These are phyloP conservation scores for Galerucella calmariensis DNA, from an alignment of 2,888 invertebrate genomes.

Conservation along the genomic window DNA sequence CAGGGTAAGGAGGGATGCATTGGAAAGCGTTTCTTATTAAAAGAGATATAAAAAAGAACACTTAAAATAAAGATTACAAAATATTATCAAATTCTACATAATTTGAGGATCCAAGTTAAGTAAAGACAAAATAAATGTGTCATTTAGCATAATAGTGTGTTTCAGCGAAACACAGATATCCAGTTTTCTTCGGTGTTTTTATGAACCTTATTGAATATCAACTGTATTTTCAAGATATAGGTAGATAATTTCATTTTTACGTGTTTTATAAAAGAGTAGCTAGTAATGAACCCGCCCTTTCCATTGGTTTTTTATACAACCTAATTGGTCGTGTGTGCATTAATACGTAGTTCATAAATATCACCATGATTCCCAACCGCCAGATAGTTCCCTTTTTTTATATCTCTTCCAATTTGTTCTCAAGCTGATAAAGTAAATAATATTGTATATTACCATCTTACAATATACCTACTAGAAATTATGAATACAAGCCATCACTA, in stretches of 20 bases:
- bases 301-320: neutral
- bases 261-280: neutral
- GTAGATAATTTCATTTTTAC: neutral
- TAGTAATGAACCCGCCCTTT: neutral
- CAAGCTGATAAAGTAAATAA: neutral
- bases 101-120: too few species aligned
- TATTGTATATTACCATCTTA: constrained; percentile 21
- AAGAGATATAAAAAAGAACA: neutral
- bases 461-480: constrained; percentile 24
- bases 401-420: neutral
- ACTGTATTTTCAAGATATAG: too few species aligned
- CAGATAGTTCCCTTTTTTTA: neutral
- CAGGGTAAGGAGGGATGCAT: constrained; percentile 74
- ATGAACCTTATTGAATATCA: too few species aligned
- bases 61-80: too few species aligned
- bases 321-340: too few species aligned
- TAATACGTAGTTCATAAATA: too few species aligned
- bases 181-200: too few species aligned
- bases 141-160: too few species aligned
- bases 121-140: too few species aligned
- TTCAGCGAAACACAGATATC: too few species aligned
- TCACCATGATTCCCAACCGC: too few species aligned
- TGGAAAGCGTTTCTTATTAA: neutral
- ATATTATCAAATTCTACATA: too few species aligned
- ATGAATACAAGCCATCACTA: neutral